Evolutionary conservation across 2,888 invertebrate genomes (phyloP).

Genomic region (Ennomos erosarius): DNA sequence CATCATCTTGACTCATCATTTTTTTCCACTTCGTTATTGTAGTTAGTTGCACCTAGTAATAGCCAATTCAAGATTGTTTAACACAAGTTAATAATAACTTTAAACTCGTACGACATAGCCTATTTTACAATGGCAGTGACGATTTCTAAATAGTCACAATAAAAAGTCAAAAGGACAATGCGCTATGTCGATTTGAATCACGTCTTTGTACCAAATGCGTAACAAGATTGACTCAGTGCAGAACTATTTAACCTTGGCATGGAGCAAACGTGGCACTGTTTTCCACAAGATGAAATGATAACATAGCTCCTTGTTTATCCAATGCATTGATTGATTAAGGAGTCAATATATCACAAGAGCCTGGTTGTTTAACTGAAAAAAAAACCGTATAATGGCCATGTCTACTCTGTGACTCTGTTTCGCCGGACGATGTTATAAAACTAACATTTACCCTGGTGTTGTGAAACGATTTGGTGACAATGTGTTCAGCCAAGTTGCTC

Average conservation of each 20-base stretch:
- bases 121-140: constrained; percentile 37
- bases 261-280: constrained; percentile 24
- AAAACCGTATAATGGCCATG: too few relatives aligned
- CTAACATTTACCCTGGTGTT: too few relatives aligned
- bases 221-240: constrained; percentile 61
- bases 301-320: background rate
- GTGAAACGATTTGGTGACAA: too few relatives aligned
- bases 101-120: background rate
- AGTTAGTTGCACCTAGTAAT: constrained; percentile 13
- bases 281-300: constrained; percentile 14
- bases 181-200: constrained; percentile 58
- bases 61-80: background rate
- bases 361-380: background rate
- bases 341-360: background rate
- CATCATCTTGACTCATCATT: constrained; percentile 27
- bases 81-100: constrained; percentile 4
- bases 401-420: too few relatives aligned
- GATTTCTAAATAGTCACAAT: constrained; percentile 54
- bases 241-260: constrained; percentile 61
- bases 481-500: background rate
- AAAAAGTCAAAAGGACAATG: constrained; percentile 49
- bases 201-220: constrained; percentile 61
- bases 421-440: too few relatives aligned
- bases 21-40: constrained; percentile 6
- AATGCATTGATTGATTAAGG: constrained; percentile 6